These are phyloP conservation scores for Acrocephalus arundinaceus DNA, from an alignment of 2,113 vertebrate genomes.

Conservation along the genomic window DNA sequence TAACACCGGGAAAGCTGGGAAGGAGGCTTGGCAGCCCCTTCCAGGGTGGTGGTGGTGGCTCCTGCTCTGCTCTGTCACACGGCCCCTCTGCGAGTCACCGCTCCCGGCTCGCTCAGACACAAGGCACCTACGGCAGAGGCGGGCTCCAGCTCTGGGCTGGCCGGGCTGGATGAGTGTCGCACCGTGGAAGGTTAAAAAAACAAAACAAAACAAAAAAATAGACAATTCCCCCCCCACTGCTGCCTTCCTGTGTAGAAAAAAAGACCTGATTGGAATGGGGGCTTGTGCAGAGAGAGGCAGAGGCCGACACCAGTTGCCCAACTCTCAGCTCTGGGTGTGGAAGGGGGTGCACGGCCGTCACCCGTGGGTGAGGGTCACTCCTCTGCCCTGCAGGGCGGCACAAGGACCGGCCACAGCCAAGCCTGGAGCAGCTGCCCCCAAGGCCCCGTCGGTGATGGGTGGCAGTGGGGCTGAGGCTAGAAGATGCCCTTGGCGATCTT, in stretches of 20 bases:
- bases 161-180: background rate
- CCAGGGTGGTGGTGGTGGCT: background rate
- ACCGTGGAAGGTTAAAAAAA: conserved; percentile 14
- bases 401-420: background rate
- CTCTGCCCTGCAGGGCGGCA: background rate
- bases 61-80: background rate
- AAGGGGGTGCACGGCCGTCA: background rate
- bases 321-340: background rate
- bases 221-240: background rate
- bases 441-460: conserved; percentile 24
- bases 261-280: conserved; percentile 24
- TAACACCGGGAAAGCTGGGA: background rate
- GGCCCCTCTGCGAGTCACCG: background rate
- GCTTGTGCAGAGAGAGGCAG: conserved; percentile 21
- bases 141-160: conserved; percentile 67
- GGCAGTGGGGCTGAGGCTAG: conserved; percentile 72
- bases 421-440: background rate
- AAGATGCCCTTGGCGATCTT: conserved; percentile 98
- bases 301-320: background rate
- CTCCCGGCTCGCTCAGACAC: conserved; percentile 41
- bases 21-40: background rate
- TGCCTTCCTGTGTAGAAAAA: conserved; percentile 34
- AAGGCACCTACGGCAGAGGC: conserved; percentile 80
- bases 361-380: background rate
- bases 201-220: background rate